These are phyloP conservation scores for Drosophila azteca DNA, from an alignment of 1,140 invertebrate species.

Conservation along the genomic window DNA sequence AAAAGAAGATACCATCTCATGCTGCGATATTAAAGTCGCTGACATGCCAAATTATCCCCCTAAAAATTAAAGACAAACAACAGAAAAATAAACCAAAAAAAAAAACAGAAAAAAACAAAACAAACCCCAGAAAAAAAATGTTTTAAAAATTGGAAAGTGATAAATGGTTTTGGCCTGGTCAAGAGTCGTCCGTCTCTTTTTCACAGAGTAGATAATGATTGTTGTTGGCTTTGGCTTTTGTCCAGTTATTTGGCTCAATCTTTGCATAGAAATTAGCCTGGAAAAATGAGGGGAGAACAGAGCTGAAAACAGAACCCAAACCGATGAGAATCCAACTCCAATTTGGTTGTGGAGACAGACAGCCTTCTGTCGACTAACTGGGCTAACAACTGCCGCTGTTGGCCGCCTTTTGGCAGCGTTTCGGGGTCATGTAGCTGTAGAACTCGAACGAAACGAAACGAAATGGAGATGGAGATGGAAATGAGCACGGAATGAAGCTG, in stretches of 20 bases:
- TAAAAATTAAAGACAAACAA: slow-evolving; percentile 59
- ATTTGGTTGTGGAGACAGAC: slow-evolving; percentile 30
- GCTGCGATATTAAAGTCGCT: slow-evolving; percentile 55
- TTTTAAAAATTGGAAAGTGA: slow-evolving; percentile 62
- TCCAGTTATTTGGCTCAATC: slow-evolving; percentile 66
- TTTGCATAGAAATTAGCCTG: slow-evolving; percentile 78
- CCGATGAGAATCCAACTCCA: slow-evolving; percentile 24
- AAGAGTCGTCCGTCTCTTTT: slow-evolving; percentile 28
- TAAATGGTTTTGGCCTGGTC: slow-evolving; percentile 73
- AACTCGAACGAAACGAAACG: slow-evolving; percentile 50
- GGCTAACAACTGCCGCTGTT: slow-evolving; percentile 53
- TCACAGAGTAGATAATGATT: slow-evolving; percentile 22
- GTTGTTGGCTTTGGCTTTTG: slow-evolving; percentile 45
- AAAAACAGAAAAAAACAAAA: slow-evolving; percentile 30
- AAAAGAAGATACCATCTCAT: slow-evolving; percentile 23
- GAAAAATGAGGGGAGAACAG: slow-evolving; percentile 55
- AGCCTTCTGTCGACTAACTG: slow-evolving; percentile 47
- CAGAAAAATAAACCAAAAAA: slow-evolving; percentile 20
- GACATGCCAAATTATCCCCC: slow-evolving; percentile 60
- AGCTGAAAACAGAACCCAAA: slow-evolving; percentile 29
- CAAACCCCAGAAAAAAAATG: slow-evolving; percentile 24
- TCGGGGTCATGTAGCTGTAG: slow-evolving; percentile 71
- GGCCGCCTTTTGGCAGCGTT: slow-evolving; percentile 44
- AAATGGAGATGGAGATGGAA: slow-evolving; percentile 59
- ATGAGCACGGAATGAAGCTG: slow-evolving; percentile 34